Evolutionary conservation across 1,140 invertebrate species (phyloP), one percentile per base, ranked within the genome.

Genomic region (Pogonomyrmex barbatus): DNA sequence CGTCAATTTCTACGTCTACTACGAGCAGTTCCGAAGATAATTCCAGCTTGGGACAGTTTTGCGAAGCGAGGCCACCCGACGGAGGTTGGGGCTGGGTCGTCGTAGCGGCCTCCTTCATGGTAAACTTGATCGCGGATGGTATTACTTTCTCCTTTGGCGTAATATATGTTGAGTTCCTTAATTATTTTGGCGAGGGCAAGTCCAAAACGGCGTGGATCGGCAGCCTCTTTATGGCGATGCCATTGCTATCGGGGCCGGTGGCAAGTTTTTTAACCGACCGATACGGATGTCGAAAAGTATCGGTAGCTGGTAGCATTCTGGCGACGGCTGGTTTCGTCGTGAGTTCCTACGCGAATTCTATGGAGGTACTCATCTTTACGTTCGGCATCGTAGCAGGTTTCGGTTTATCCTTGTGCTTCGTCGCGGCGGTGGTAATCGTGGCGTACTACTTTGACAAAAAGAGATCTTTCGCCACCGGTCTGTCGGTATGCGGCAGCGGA

Each of bases 401-500:
- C 88, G 98, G 98, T 9, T 95, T 99, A 85, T 98, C 98, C 67
- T 94, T 98, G 36, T 98, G 98, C 91, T 98, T 98, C 92, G 98
- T 99, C 1, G 97, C 98, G 1, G 97, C 98, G 0, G 97, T 98
- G 1, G 98, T 99, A 0, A 98, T 98, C 88, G 98, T 99, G 3
- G 98, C 98, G 1, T 99, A 99, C 93, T 99, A 99, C 93, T 99
- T 99, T 93, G 98, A 99, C 90, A 98, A 98, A 90, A 97, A 96
- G 91, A 95, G 98, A 70, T 99, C 98, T 0, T 96, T 99, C 62
- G 99, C 99, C 0, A 99, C 98, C 0, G 99, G 99, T 0, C 96
- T 99, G 36, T 98, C 98, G 0, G 98, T 99, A 1, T 98, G 98
- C 92, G 98, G 98, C 0, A 98, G 97, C 91, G 97, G 97, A 8